Conservation (phyloP, 1,140 invertebrate species). For the Drosophila triauraria region DNA sequence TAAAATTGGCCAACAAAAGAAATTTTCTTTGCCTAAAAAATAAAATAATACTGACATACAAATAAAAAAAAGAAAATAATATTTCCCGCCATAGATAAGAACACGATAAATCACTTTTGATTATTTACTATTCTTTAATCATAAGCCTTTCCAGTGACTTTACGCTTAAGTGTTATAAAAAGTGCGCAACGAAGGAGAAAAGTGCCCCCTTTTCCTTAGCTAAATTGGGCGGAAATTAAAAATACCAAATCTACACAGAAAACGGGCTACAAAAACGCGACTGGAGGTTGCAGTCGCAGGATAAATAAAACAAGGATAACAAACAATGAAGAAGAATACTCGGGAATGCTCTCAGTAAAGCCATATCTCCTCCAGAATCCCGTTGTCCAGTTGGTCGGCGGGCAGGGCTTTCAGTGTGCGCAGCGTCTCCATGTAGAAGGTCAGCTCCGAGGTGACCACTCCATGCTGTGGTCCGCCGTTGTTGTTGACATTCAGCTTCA, state of each 20-base stretch:
- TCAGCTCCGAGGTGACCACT: constrained; percentile 97
- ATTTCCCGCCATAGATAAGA: background rate
- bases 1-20: background rate
- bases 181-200: constrained; percentile 33
- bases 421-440: constrained; percentile 97
- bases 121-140: constrained; percentile 43
- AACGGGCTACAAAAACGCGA: constrained; percentile 1
- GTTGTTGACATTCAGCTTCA: constrained; percentile 95
- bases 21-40: no score
- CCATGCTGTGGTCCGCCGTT: constrained; percentile 98
- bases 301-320: constrained; percentile 52
- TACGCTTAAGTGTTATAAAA: constrained; percentile 36
- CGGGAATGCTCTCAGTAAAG: constrained; percentile 58
- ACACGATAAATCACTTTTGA: background rate
- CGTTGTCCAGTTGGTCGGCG: constrained; percentile 89
- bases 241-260: constrained; percentile 33
- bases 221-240: constrained; percentile 28
- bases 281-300: background rate
- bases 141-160: constrained; percentile 37
- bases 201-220: constrained; percentile 6
- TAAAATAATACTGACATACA: background rate
- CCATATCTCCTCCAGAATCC: constrained; percentile 93
- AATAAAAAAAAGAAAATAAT: no score
- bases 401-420: constrained; percentile 93
- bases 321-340: constrained; percentile 46